Base-by-base conservation (phyloP, 2,113 vertebrate species). In the Ardeotis arabs region DNA sequence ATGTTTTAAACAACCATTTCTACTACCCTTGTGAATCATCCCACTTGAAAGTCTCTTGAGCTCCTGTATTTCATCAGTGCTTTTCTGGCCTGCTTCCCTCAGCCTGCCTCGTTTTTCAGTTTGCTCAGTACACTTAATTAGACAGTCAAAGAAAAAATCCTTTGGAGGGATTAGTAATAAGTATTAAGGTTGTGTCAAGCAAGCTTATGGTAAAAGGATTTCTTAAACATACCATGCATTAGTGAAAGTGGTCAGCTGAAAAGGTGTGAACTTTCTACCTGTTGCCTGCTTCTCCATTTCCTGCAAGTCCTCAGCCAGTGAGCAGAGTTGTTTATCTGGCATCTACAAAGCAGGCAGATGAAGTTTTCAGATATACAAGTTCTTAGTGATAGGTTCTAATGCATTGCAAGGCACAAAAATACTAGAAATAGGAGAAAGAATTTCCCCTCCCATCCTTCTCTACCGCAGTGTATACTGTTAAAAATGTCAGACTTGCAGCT, bases 141-240 rank as follows among this genome's bases (percentile, higher is more conserved):
- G 83, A 89, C 33, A 87, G 87, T 92, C 44, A 89, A 88, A 84
- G 58, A 62, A 94, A 73, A 92, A 93, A 72, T 50, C 82, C 35
- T 88, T 89, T 87, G 70, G 82, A 87, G 33, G 93, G 93, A 93
- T 96, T 96, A 96, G 79, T 80, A 92, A 93, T 80, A 93, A 91
- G 80, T 78, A 94, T 95, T 92, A 87, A 96, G 92, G 86, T 95
- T 93, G 93, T 89, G 90, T 89, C 94, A 98, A 97, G 96, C 84
- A 94, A 97, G 97, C 96, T 98, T 98, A 98, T 72, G 93, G 94
- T 98, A 98, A 98, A 97, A 97, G 96, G 97, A 98, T 98, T 98
- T 96, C 70, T 92, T 90, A 97, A 93, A 95, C 90, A 59, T 91
- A 89, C 73, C 90, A 89, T 58, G 93, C n/a, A 64, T 81, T 78